Evolutionary conservation across 64 coral and sea anemone species (phyloP), one percentile per base, ranked within the genome.

Genomic region (Porites australiensis): DNA sequence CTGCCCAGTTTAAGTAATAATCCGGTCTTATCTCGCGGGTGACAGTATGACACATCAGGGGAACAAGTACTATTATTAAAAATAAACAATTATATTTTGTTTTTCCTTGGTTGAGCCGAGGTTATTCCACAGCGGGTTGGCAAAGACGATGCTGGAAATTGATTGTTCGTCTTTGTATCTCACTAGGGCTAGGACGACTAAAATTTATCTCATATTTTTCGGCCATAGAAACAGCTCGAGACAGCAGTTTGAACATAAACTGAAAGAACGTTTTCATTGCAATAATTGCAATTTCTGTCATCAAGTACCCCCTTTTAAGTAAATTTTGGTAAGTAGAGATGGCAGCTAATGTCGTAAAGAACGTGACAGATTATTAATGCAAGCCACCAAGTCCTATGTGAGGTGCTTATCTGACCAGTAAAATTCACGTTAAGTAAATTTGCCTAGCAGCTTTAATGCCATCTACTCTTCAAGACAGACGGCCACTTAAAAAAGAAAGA

Each of bases 31-130:
- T 47, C 37, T n/a, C 14, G 18, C 4, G 3, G 6, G 9, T 63
- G 59, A 64, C 62, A 84, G 51, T 44, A 44, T 84, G 81, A 45
- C 63, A 49, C 6, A 55, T 9, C 7, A 64, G 81, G 69, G 59
- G 81, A 48, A 61, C 81, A 6, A 51, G 27, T 0, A 50, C 18
- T 19, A 20, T 66, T 20, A 69, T 84, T 84, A 67, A 84, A 84
- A 84, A 67, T 69, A 84, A 50, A 69, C 81, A 51, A 82, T 69
- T 52, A 23, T 12, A 57, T 57, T 57, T 57, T 57, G 27, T 84
- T 69, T 50, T 84, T 23, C 8, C 50, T 22, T 68, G 43, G 11
- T 19, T 4, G 13, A 64, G 2, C 54, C 50, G 46, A 50, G 19
- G 19, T 16, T 2, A 18, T 19, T 45, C 16, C 73, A 48, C 73